Base-by-base conservation (phyloP, 2,113 vertebrate species). In the Dolichallabes microphthalmus region DNA sequence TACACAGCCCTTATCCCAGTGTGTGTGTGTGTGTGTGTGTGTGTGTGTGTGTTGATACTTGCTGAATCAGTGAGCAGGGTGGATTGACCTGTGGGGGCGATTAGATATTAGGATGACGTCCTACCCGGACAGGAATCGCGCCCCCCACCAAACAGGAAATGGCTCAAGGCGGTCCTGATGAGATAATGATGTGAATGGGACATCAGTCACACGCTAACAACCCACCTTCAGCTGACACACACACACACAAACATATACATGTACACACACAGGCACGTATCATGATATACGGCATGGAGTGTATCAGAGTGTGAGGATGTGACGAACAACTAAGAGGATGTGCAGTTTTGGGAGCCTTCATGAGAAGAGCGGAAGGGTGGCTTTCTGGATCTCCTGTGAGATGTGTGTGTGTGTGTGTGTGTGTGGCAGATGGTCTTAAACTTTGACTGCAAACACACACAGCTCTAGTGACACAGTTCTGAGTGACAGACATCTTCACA, bases 71-170 rank as follows among this genome's bases (percentile, higher is more conserved):
- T 83, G 55, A 53, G 55, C 57, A 61, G 32, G 79, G 68, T 61
- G 30, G 45, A 69, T 30, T 76, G 61, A 68, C 71, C 68, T 79
- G 64, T 79, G 14, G 20, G 76, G 82, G 45, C 8, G 84, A 82
- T 66, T 64, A 84, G 82, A 86, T 25, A 74, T 82, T 61, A 84
- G 22, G 69, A 55, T 35, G n/a, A 50, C 39, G n/a, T 69, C n/a
- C 80, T 74, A 78, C 52, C 61, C 13, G 3, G 39, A 78, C 78
- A 80, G 78, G 78, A 80, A 80, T 10, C 64, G 78, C 14, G 32
- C 63, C 15, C 78, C 84, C 63, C 76, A 19, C 39, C 50, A 30
- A 58, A 85, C 82, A 85, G 88, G 88, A 88, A 88, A 77, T 82
- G 66, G 35, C 81, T 75, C 50, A 20, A 84, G 63, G 45, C 30